phyloP scores from a whole-genome alignment of 2,797 vertebrate species.

The Rhinichthys osculus region DNA sequence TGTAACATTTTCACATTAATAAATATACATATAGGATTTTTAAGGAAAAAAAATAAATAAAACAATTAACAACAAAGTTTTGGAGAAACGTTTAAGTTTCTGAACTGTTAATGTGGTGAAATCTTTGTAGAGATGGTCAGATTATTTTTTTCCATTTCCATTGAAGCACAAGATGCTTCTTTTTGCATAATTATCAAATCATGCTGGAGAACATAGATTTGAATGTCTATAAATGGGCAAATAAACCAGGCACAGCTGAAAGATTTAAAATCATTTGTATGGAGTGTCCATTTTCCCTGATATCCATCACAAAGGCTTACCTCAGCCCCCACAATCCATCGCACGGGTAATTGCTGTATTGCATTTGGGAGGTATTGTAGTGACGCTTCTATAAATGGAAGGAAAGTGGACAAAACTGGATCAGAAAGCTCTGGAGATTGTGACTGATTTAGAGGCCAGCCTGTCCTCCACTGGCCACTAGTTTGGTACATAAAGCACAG shows the following conservation, averaged over 20 bases:
- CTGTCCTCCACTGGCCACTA: background rate
- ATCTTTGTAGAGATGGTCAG: background rate
- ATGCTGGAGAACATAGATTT: background rate
- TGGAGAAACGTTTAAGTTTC: background rate
- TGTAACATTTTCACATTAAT: too few relatives aligned
- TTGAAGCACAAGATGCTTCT: background rate
- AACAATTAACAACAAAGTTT: background rate
- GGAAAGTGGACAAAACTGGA: background rate
- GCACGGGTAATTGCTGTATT: background rate
- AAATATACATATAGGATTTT: too few relatives aligned
- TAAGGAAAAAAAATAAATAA: background rate
- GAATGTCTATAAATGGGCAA: slow-evolving; percentile 9
- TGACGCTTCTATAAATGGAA: slow-evolving; percentile 3
- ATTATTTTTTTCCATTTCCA: background rate
- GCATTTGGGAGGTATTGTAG: background rate
- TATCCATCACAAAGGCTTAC: slow-evolving; percentile 20
- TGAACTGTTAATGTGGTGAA: background rate
- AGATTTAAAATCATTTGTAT: background rate
- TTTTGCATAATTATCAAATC: background rate
- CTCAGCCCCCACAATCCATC: slow-evolving; percentile 1
- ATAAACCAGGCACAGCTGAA: background rate
- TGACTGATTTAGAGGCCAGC: background rate
- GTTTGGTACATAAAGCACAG: background rate
- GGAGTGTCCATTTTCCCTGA: background rate
- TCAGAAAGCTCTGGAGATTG: background rate